Conservation (phyloP, 2,888 invertebrate species). For the Melitaea athalia region DNA sequence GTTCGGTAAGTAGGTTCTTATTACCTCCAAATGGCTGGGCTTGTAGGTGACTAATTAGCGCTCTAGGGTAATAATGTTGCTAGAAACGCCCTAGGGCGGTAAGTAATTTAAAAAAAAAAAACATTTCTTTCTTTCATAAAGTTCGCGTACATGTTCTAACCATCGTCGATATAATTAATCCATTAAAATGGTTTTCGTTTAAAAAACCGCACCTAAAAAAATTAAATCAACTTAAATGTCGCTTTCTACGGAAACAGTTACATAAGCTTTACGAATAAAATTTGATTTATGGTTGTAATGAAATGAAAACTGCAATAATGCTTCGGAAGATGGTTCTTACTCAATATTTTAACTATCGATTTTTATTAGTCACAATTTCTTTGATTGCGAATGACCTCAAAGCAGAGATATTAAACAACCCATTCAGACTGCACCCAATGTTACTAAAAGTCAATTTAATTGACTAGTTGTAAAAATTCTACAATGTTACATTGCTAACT, state of each 20-base stretch:
- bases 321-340: slow-evolving; percentile 2
- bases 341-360: slow-evolving; percentile 18
- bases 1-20: too few relatives aligned
- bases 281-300: slow-evolving; percentile 22
- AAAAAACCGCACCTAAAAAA: not conserved
- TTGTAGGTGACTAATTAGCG: too few relatives aligned
- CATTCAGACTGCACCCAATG: not conserved
- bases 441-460: not conserved
- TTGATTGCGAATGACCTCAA: not conserved
- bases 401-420: not conserved
- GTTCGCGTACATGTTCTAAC: too few relatives aligned
- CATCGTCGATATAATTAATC: not conserved
- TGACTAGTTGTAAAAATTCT: not conserved
- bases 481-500: not conserved
- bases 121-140: too few relatives aligned
- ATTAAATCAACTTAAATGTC: slow-evolving; percentile 10
- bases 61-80: too few relatives aligned
- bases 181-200: not conserved
- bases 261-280: slow-evolving; percentile 7
- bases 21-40: too few relatives aligned
- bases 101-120: too few relatives aligned
- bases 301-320: slow-evolving; percentile 24
- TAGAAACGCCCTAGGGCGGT: too few relatives aligned
- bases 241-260: slow-evolving; percentile 15
- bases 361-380: slow-evolving; percentile 10